Percentiles rank a stretch among this genome's conserved stretches.
Evolutionary conservation across 2,113 vertebrate genomes (phyloP).

Genomic region (Dermatemys mawii): DNA sequence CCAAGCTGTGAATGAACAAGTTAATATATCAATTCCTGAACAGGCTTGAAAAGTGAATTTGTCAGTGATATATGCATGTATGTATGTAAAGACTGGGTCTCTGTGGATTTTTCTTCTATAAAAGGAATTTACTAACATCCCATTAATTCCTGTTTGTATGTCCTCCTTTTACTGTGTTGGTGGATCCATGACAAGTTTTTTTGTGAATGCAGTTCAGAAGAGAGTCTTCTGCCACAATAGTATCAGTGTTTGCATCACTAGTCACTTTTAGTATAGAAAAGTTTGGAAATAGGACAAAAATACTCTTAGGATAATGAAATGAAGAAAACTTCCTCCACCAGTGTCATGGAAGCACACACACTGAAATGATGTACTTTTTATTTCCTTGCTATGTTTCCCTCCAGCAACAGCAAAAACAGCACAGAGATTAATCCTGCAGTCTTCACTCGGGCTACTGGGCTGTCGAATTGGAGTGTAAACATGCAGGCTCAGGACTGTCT

Average conservation of each 20-base stretch:
- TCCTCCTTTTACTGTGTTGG: neutral
- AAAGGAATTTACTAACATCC: conserved; percentile 42
- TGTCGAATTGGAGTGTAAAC: neutral
- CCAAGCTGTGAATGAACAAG: conserved; percentile 2
- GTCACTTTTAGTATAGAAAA: neutral
- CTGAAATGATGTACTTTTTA: fast-evolving
- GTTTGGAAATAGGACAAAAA: neutral
- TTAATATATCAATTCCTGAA: conserved; percentile 67
- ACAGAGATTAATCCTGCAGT: neutral
- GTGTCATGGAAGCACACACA: neutral
- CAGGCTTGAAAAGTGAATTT: conserved; percentile 26
- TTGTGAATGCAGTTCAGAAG: neutral
- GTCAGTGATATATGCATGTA: conserved; percentile 54
- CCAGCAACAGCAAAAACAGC: neutral
- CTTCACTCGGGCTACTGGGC: neutral
- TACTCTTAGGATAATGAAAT: neutral
- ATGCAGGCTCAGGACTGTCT: neutral
- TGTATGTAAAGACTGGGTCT: conserved; percentile 36
- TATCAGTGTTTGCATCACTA: neutral
- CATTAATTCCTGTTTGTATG: conserved; percentile 43
- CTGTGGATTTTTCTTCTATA: conserved; percentile 26
- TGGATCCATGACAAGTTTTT: neutral
- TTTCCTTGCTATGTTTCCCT: neutral
- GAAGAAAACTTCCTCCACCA: neutral
- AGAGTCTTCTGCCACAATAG: neutral